A percentile compares a stretch with the other conserved stretches of the same genome.
Evolutionary conservation across 2,113 vertebrate species (phyloP).

Genomic region (Dicentrarchus labrax): DNA sequence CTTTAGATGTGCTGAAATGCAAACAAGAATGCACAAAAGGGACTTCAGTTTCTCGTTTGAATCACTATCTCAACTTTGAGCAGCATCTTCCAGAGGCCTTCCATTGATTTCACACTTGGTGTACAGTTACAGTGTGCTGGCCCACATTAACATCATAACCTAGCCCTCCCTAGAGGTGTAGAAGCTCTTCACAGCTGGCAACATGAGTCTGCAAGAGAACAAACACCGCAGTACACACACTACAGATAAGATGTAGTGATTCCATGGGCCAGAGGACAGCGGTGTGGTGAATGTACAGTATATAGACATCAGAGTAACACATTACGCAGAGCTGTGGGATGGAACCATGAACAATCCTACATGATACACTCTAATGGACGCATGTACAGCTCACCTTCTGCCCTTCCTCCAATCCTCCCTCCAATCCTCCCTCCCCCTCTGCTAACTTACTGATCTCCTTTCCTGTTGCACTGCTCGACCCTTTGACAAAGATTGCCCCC

Average conservation of each 20-base stretch:
- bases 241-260: slow-evolving; percentile 10
- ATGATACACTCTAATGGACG: slow-evolving; percentile 7
- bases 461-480: background rate
- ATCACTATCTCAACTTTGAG: background rate
- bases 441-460: no score
- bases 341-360: slow-evolving; percentile 15
- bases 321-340: background rate
- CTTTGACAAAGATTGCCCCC: background rate
- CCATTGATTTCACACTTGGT: background rate
- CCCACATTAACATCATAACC: background rate
- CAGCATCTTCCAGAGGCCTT: background rate
- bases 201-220: background rate
- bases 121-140: background rate
- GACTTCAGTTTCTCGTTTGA: background rate
- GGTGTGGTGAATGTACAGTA: background rate
- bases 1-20: background rate
- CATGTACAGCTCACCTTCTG: background rate
- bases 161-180: accelerated
- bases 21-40: background rate
- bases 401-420: background rate
- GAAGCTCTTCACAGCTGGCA: background rate
- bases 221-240: background rate
- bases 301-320: slow-evolving; percentile 32
- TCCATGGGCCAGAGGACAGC: slow-evolving; percentile 21
- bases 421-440: no score